Evolutionary conservation across 35 echinoderm and acorn worm genomes (phyloP).

Genomic region (Apostichopus japonicus): DNA sequence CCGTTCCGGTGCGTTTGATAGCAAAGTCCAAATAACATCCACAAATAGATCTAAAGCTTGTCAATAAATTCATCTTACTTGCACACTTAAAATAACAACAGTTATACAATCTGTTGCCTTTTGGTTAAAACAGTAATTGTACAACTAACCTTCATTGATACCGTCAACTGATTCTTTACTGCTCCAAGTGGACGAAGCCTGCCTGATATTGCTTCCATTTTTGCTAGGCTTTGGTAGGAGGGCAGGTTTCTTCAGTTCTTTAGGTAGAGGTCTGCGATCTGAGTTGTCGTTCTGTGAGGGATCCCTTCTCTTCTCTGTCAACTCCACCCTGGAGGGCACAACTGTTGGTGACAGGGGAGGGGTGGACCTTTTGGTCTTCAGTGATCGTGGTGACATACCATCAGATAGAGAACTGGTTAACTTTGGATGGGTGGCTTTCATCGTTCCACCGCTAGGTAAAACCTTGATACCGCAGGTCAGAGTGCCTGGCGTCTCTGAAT

Average conservation of each 20-base stretch:
- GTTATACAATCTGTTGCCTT: too few relatives aligned
- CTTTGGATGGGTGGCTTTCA: background rate
- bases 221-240: conserved; percentile 4
- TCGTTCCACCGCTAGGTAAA: conserved; percentile 1
- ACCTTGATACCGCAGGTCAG: conserved; percentile 1
- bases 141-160: background rate
- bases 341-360: background rate
- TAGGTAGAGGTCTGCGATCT: too few relatives aligned
- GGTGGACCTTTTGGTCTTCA: background rate
- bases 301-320: background rate
- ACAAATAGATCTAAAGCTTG: too few relatives aligned
- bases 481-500: background rate
- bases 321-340: background rate
- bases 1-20: too few relatives aligned
- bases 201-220: background rate
- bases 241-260: background rate
- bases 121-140: too few relatives aligned
- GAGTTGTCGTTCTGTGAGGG: background rate
- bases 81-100: too few relatives aligned
- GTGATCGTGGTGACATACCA: too few relatives aligned
- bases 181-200: background rate
- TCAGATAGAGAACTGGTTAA: background rate
- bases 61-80: too few relatives aligned
- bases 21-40: too few relatives aligned
- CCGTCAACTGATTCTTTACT: background rate